Percentiles rank a stretch among this genome's conserved stretches.
Evolutionary conservation across 2,797 vertebrate genomes (phyloP).

Genomic region (Acanthopagrus latus): DNA sequence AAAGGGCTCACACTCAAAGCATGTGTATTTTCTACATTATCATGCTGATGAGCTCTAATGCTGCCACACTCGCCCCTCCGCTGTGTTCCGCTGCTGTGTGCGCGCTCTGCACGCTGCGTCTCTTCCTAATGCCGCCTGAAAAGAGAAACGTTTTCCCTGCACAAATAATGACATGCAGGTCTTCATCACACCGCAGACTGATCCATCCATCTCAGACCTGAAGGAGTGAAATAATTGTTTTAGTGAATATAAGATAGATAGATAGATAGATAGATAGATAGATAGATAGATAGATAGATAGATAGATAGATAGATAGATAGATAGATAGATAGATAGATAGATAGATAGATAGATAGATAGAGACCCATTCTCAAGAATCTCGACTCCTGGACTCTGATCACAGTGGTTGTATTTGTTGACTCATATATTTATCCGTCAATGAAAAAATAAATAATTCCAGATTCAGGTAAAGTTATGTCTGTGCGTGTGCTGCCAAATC

Average conservation of each 20-base stretch:
- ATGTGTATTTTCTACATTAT: conserved; percentile 86
- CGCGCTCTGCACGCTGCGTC: conserved; percentile 27
- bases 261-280: conserved; percentile 42
- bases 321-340: conserved; percentile 53
- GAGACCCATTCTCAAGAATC: neutral
- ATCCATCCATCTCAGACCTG: neutral
- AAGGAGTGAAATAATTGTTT: neutral
- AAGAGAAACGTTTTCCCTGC: conserved; percentile 1
- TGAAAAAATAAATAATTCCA: too few relatives aligned
- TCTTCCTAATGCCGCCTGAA: conserved; percentile 36
- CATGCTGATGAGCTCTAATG: conserved; percentile 88
- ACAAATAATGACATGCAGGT: conserved; percentile 13
- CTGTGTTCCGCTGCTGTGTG: conserved; percentile 39
- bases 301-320: conserved; percentile 54
- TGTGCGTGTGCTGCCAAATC: neutral
- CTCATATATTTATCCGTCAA: too few relatives aligned
- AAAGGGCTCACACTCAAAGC: conserved; percentile 88
- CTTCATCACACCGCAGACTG: neutral
- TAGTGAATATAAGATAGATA: neutral
- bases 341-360: conserved; percentile 23
- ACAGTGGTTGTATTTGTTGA: too few relatives aligned
- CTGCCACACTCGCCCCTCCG: conserved; percentile 62
- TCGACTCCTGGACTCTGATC: too few relatives aligned
- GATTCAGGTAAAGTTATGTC: neutral
- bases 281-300: conserved; percentile 41